These are phyloP conservation scores for Mellilla xanthometata DNA, from an alignment of 2,888 invertebrate genomes.

Conservation along the genomic window DNA sequence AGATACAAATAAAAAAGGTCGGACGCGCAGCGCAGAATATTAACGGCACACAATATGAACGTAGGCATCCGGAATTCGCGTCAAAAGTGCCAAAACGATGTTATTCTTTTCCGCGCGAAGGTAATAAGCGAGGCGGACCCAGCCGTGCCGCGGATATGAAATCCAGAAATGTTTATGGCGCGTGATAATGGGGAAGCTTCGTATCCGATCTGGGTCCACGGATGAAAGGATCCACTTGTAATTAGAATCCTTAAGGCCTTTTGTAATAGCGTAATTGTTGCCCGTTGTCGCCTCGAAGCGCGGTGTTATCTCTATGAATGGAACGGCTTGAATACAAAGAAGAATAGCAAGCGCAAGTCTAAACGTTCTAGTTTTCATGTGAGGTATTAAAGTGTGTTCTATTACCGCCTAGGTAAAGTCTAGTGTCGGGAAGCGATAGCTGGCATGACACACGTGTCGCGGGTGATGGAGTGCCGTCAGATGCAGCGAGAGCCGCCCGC, in stretches of 20 bases:
- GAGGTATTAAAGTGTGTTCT: slow-evolving; percentile 48
- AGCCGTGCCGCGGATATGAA: slow-evolving; percentile 78
- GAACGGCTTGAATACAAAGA: slow-evolving; percentile 64
- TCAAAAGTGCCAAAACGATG: slow-evolving; percentile 80
- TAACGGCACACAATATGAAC: slow-evolving; percentile 81
- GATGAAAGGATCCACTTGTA: slow-evolving; percentile 68
- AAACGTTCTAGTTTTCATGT: slow-evolving; percentile 45
- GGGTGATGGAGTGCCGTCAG: slow-evolving; percentile 70
- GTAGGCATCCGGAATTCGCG: slow-evolving; percentile 78
- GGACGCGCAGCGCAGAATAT: slow-evolving; percentile 79
- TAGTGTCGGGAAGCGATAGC: slow-evolving; percentile 29
- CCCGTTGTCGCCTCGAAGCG: slow-evolving; percentile 67
- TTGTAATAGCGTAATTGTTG: slow-evolving; percentile 74
- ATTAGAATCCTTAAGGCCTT: slow-evolving; percentile 75
- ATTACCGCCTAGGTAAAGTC: slow-evolving; percentile 43
- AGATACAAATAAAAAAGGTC: slow-evolving; percentile 83
- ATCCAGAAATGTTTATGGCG: slow-evolving; percentile 78
- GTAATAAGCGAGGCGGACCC: slow-evolving; percentile 74
- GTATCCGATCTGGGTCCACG: slow-evolving; percentile 72
- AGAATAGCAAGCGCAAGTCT: slow-evolving; percentile 53
- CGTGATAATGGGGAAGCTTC: slow-evolving; percentile 70
- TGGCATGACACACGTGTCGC: slow-evolving; percentile 41
- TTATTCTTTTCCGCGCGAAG: slow-evolving; percentile 79
- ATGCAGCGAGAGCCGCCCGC: slow-evolving; percentile 56
- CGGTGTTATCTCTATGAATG: slow-evolving; percentile 69